Evolutionary conservation across 2,797 vertebrate genomes (phyloP).

Genomic region (Nannoperca australis): DNA sequence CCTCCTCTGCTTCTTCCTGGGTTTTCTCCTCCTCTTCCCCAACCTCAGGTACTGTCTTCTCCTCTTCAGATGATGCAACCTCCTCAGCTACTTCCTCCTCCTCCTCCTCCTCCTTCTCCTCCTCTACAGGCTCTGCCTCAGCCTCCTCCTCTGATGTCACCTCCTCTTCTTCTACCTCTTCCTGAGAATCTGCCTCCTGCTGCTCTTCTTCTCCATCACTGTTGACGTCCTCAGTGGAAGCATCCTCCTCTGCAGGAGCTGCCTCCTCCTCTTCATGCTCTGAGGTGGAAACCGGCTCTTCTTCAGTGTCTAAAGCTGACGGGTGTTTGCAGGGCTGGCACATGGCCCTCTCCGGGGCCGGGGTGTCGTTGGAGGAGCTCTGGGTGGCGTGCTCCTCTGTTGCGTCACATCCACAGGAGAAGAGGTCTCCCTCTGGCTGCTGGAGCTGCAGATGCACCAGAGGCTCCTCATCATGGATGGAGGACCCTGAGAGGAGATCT

Average conservation of each 20-base stretch:
- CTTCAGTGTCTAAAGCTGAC: conserved; percentile 30
- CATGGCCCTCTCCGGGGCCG: conserved; percentile 80
- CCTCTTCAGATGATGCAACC: conserved; percentile 28
- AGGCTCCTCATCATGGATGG: conserved; percentile 79
- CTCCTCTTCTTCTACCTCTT: conserved; percentile 47
- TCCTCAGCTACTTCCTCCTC: conserved; percentile 33
- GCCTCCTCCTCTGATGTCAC: conserved; percentile 30
- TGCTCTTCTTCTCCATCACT: conserved; percentile 41
- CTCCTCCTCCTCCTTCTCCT: conserved; percentile 13
- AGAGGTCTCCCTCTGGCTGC: conserved; percentile 79
- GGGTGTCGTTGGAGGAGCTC: conserved; percentile 87
- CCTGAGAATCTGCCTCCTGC: conserved; percentile 31
- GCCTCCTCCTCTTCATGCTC: conserved; percentile 46
- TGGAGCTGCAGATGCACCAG: conserved; percentile 80
- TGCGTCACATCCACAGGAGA: conserved; percentile 80
- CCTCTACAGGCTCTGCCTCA: conserved; percentile 40
- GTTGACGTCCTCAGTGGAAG: conserved; percentile 29
- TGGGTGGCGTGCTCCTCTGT: conserved; percentile 77
- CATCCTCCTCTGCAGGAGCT: conserved; percentile 26
- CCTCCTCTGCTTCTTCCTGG: conserved; percentile 14
- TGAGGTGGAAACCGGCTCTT: conserved; percentile 43
- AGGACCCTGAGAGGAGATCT: conserved; percentile 70
- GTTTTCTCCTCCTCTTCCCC: conserved; percentile 38
- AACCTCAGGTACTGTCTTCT: conserved; percentile 24
- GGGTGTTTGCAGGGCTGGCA: conserved; percentile 80